Percentiles rank a stretch among this genome's conserved stretches.
Evolutionary conservation across 2,888 invertebrate species (phyloP).

Genomic region (Epistrophella euchroma): DNA sequence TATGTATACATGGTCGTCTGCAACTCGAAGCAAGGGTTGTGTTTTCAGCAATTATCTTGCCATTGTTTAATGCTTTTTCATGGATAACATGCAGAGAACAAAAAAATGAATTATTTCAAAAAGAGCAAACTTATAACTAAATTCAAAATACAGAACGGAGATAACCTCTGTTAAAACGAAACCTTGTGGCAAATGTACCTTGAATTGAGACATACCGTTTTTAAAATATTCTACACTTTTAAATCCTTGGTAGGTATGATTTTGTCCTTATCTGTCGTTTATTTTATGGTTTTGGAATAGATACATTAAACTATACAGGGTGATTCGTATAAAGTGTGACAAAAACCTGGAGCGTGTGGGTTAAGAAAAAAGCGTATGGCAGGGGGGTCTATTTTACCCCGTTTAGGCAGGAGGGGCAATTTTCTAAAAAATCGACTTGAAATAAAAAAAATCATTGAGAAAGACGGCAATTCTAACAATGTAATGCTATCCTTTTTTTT

Average conservation of each 20-base stretch:
- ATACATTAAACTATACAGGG: too few relatives aligned
- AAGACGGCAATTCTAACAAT: too few relatives aligned
- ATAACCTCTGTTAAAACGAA: not conserved
- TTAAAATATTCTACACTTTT: not conserved
- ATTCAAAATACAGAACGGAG: constrained; percentile 3
- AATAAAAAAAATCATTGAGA: too few relatives aligned
- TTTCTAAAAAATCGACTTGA: too few relatives aligned
- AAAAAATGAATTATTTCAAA: not conserved
- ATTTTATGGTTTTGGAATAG: too few relatives aligned
- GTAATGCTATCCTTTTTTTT: too few relatives aligned
- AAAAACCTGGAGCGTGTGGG: too few relatives aligned
- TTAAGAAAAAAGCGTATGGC: too few relatives aligned
- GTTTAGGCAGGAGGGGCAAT: too few relatives aligned
- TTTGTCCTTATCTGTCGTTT: not conserved
- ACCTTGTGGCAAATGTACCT: not conserved
- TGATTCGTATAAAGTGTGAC: too few relatives aligned
- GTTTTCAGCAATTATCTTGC: constrained; percentile 14
- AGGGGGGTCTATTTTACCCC: too few relatives aligned
- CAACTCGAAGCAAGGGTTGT: too few relatives aligned
- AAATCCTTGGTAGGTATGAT: not conserved
- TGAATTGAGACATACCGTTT: not conserved
- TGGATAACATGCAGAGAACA: not conserved
- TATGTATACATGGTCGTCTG: not conserved
- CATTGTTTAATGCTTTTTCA: constrained; percentile 2
- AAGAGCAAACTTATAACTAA: not conserved